Base-by-base conservation (phyloP, 2,888 invertebrate species). In the Pediacus dermestoides region DNA sequence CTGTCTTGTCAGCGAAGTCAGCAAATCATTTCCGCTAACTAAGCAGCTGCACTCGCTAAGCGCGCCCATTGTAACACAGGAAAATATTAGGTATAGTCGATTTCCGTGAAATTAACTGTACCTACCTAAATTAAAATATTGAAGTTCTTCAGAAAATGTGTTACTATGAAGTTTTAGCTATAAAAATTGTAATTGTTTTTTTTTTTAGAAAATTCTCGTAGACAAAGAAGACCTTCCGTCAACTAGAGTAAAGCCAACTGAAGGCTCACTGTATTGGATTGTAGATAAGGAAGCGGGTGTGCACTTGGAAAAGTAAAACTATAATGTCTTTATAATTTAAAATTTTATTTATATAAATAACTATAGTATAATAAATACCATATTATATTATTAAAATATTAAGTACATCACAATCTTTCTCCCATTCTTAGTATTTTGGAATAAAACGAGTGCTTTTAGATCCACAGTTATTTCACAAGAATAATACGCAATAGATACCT, bases 161-260 rank as follows among this genome's bases (percentile, higher is more conserved):
- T n/a, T n/a, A n/a, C n/a, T 16, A n/a, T n/a, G 8, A 15, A 34
- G n/a, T 11, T 32, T 18, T 32, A 12, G 4, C 10, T 10, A 9
- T 34, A 16, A 30, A 18, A 13, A 16, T 18, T 16, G 2, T 30
- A n/a, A 16, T 31, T 13, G n/a, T 32, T 35, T 22, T n/a, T 22
- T 38, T 13, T 78, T 78, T 1, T 72, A 92, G 91, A 78, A 81
- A 52, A 83, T 92, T 42, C 70, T 92, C 40, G 77, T 80, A 48
- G 81, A 86, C 42, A 78, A 80, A 37, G 88, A 89, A 58, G 73
- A 77, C 34, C 71, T 92, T 12, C 94, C 94, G 4, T 86, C 90
- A 0, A 78, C 77, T 1, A 70, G 80, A 61, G 88, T 94, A 8
- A 73, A 78, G 42, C 88, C 89, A 0, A 71, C 67, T 3, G 67